Evolutionary conservation across 2,113 vertebrate genomes (phyloP).

Genomic region (Leuciscus idus): DNA sequence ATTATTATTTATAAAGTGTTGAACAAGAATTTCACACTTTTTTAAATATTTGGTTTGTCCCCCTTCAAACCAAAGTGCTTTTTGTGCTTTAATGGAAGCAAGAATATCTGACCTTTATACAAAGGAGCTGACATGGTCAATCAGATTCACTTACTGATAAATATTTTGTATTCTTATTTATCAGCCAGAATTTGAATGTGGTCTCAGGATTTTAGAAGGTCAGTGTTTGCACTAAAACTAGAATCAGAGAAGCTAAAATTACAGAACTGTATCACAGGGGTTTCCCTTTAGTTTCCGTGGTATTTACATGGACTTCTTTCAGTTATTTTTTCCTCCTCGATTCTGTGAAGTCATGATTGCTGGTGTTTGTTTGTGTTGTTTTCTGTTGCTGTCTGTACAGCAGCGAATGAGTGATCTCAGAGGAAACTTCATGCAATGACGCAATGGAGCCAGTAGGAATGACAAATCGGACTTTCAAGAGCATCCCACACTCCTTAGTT

Average conservation of each 20-base stretch:
- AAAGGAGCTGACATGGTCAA: too few species aligned
- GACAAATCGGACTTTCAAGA: not conserved
- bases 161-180: not conserved
- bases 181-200: not conserved
- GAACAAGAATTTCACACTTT: not conserved
- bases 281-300: not conserved
- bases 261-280: not conserved
- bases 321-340: not conserved
- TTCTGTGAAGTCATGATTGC: not conserved
- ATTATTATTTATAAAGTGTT: too few species aligned
- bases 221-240: not conserved
- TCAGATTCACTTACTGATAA: not conserved
- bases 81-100: not conserved
- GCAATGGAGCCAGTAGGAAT: not conserved
- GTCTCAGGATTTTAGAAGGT: not conserved
- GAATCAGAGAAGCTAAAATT: not conserved
- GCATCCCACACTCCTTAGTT: constrained; percentile 9
- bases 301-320: not conserved
- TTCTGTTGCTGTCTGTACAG: constrained; percentile 9
- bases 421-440: constrained; percentile 25
- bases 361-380: constrained; percentile 15
- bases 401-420: constrained; percentile 6
- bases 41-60: not conserved
- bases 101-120: too few species aligned
- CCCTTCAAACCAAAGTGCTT: not conserved